Percentiles rank a stretch among this genome's conserved stretches.
These are phyloP conservation scores for Stenolophus ochropezus DNA, from an alignment of 2,888 invertebrate species.

Conservation along the genomic window DNA sequence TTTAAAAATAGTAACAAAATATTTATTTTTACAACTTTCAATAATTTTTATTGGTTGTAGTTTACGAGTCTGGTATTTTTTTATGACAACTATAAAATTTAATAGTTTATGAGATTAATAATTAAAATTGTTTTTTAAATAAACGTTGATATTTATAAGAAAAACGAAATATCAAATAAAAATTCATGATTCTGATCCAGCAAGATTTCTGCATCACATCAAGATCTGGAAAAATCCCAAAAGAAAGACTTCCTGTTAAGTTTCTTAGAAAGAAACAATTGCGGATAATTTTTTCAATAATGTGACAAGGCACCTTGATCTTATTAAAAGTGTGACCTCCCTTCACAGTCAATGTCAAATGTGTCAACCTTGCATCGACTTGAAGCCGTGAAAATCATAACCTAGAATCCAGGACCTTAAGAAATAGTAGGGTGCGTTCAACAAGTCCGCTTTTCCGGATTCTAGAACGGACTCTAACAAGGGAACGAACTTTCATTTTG, in stretches of 20 bases:
- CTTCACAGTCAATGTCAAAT: slow-evolving; percentile 54
- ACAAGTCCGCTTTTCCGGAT: not conserved
- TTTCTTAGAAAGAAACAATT: slow-evolving; percentile 9
- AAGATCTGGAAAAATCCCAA: not conserved
- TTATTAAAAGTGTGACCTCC: slow-evolving; percentile 39
- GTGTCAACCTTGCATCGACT: slow-evolving; percentile 35
- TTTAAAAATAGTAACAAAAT: too few relatives aligned
- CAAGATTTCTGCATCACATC: not conserved
- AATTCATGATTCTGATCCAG: not conserved
- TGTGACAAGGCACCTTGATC: slow-evolving; percentile 39
- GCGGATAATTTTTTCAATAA: not conserved
- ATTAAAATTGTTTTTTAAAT: not conserved
- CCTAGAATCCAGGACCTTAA: slow-evolving; percentile 24
- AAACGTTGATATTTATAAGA: not conserved
- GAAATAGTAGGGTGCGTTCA: not conserved
- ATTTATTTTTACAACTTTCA: too few relatives aligned
- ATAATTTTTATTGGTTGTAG: too few relatives aligned
- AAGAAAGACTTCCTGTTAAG: not conserved
- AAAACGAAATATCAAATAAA: not conserved
- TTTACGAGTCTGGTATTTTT: too few relatives aligned
- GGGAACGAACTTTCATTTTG: slow-evolving; percentile 37
- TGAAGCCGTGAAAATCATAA: slow-evolving; percentile 19
- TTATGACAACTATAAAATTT: not conserved
- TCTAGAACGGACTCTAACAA: slow-evolving; percentile 2
- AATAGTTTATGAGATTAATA: not conserved